phyloP scores from a whole-genome alignment of 2,797 vertebrate genomes.

The Momotus momota region DNA sequence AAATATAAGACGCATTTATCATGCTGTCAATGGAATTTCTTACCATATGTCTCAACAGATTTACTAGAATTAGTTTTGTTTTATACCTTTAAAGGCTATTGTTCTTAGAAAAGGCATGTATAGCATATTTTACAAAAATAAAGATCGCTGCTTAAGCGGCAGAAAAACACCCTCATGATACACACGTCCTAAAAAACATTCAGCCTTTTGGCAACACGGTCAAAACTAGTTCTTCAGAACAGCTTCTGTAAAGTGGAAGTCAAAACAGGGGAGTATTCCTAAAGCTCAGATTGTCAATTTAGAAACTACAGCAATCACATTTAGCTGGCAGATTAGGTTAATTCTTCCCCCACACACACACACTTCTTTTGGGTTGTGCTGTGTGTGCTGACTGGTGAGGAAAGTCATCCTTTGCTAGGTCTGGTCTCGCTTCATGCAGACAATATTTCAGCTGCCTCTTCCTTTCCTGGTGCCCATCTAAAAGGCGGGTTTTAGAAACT shows the following conservation, averaged over 20 bases:
- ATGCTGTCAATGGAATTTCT: slow-evolving; percentile 38
- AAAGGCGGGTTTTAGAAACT: not conserved
- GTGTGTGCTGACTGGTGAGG: not conserved
- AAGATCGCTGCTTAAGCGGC: not conserved
- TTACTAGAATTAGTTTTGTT: not conserved
- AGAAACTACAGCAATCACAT: too few relatives aligned
- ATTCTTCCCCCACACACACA: not conserved
- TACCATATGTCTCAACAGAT: slow-evolving; percentile 7
- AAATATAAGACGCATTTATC: slow-evolving; percentile 54
- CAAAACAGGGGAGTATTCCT: not conserved
- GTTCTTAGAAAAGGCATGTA: not conserved
- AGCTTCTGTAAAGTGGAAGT: not conserved
- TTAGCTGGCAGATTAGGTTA: not conserved
- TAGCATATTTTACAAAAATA: not conserved
- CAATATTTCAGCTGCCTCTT: not conserved
- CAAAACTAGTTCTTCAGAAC: not conserved
- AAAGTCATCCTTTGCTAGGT: not conserved
- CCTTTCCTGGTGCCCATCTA: not conserved
- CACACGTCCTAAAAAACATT: not conserved
- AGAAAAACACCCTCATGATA: not conserved
- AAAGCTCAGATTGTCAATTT: not conserved
- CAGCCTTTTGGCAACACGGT: not conserved
- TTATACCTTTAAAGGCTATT: slow-evolving; percentile 6
- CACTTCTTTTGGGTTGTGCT: not conserved
- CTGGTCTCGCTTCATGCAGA: not conserved